Conservation (phyloP, 2,797 vertebrate genomes). For the Morelia viridis region DNA sequence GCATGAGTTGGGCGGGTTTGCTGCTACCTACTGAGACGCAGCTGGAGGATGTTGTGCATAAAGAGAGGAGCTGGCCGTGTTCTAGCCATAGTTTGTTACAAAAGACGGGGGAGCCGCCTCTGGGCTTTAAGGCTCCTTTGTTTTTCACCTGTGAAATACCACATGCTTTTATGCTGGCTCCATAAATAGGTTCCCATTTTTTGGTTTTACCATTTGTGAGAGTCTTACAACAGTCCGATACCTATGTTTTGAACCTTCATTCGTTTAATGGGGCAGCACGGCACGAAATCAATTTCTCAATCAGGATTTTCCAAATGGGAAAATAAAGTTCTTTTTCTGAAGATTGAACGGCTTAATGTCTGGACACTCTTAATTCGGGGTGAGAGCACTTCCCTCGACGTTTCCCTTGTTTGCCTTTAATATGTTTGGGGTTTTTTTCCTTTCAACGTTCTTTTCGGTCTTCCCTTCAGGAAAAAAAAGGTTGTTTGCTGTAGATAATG, state of each 20-base stretch:
- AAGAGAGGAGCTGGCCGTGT: background rate
- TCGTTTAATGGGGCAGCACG: background rate
- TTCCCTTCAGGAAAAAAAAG: background rate
- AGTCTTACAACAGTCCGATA: background rate
- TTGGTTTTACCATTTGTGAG: too few species aligned
- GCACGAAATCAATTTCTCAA: background rate
- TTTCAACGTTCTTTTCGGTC: background rate
- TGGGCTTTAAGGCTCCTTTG: background rate
- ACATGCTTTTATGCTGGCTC: background rate
- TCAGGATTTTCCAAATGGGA: background rate
- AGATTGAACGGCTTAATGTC: background rate
- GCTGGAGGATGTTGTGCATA: too few species aligned
- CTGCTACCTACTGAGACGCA: background rate
- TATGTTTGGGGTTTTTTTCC: background rate
- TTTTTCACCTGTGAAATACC: background rate
- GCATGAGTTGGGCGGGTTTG: background rate
- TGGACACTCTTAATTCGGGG: background rate
- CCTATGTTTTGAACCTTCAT: background rate
- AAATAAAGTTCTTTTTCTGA: background rate
- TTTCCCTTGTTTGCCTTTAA: background rate
- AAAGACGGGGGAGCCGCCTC: too few species aligned
- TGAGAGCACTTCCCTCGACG: too few species aligned
- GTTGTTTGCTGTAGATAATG: background rate
- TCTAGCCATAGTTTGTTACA: background rate
- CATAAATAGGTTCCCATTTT: too few species aligned